Conservation (phyloP, 1,140 invertebrate genomes). For the Aricia agestis region DNA sequence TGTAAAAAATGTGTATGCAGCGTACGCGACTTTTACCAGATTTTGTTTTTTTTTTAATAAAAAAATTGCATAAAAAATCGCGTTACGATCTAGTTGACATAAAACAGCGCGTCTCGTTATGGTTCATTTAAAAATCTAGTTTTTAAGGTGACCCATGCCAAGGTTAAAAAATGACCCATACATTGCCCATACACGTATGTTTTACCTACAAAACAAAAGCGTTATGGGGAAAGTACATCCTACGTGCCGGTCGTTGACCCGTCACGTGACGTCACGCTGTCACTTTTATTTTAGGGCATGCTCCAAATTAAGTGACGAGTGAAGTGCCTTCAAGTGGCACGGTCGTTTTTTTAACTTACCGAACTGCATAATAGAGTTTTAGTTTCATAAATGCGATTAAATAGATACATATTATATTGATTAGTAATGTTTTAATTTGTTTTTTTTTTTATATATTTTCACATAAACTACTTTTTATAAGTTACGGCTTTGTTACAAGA, state of each 20-base stretch:
- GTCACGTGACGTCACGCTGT: conserved; percentile 47
- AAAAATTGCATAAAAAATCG: too few species aligned
- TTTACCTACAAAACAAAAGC: conserved; percentile 14
- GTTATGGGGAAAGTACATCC: conserved; percentile 3
- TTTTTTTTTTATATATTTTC: too few species aligned
- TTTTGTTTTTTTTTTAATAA: too few species aligned
- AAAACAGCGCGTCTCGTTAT: too few species aligned
- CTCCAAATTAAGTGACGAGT: conserved; percentile 40
- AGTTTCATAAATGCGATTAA: neutral
- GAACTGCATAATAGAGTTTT: neutral
- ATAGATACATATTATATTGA: neutral
- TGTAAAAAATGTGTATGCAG: conserved; percentile 15
- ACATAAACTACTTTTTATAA: too few species aligned
- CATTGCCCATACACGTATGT: neutral
- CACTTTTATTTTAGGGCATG: conserved; percentile 62
- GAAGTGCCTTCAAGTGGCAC: conserved; percentile 26
- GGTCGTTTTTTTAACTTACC: conserved; percentile 8
- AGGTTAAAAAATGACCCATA: neutral
- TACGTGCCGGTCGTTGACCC: conserved; percentile 28
- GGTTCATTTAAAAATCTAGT: too few species aligned
- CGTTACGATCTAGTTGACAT: too few species aligned
- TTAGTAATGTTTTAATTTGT: too few species aligned
- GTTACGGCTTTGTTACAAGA: too few species aligned
- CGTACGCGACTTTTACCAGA: too few species aligned
- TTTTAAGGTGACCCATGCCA: neutral